These are phyloP conservation scores for Branchinecta sandiegonensis DNA, from an alignment of 2,888 invertebrate species.

Conservation along the genomic window DNA sequence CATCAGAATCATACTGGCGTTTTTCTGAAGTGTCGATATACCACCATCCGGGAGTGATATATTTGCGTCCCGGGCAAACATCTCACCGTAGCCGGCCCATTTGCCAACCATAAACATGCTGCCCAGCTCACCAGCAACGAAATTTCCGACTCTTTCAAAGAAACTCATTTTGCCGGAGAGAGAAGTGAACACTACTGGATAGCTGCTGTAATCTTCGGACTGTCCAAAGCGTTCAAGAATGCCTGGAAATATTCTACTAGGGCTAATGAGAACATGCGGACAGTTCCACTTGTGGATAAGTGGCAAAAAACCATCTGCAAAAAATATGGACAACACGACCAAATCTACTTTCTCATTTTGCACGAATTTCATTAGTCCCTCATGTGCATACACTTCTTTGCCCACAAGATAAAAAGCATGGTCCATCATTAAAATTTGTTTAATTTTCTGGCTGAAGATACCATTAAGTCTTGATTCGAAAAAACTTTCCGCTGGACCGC, in stretches of 20 bases:
- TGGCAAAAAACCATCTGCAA: neutral
- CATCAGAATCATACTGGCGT: slow-evolving; percentile 37
- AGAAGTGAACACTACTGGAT: neutral
- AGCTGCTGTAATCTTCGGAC: neutral
- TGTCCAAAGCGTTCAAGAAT: neutral
- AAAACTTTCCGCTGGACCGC: neutral
- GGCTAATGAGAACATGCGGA: neutral
- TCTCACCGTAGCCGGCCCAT: neutral
- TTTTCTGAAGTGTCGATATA: slow-evolving; percentile 26
- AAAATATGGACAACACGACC: neutral
- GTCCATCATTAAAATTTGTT: neutral
- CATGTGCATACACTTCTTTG: neutral
- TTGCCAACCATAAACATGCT: neutral
- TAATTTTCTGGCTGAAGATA: neutral
- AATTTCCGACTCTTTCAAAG: slow-evolving; percentile 5
- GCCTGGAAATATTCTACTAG: neutral
- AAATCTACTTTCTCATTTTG: neutral
- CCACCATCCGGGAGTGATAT: neutral
- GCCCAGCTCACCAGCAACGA: neutral
- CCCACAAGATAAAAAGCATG: neutral
- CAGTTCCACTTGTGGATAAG: neutral
- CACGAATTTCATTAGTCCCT: neutral
- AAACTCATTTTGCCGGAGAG: neutral
- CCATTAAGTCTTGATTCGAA: slow-evolving; percentile 3
- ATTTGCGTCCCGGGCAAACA: neutral